Conservation (phyloP, 2,888 invertebrate genomes). For the Ceriagrion tenellum region DNA sequence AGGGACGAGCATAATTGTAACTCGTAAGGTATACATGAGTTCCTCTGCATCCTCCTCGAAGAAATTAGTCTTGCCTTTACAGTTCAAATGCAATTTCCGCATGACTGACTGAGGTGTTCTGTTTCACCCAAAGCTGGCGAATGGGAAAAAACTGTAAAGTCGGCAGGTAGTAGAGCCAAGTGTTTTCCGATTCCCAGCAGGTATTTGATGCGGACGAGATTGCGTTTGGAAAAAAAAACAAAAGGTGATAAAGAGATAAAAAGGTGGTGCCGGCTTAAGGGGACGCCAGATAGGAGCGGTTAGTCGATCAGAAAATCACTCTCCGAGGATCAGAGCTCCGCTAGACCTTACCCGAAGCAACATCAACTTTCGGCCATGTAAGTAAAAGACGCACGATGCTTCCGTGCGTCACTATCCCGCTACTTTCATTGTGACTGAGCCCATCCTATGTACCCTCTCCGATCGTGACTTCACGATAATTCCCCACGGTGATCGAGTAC, state of each 20-base stretch:
- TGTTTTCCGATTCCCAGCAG: background rate
- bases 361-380: background rate
- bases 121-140: background rate
- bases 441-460: too few relatives aligned
- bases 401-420: background rate
- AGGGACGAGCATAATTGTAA: too few relatives aligned
- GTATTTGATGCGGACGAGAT: background rate
- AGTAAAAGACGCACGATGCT: background rate
- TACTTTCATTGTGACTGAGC: too few relatives aligned
- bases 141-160: background rate
- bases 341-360: background rate
- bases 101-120: background rate
- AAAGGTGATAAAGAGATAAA: background rate
- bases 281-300: background rate
- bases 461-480: too few relatives aligned
- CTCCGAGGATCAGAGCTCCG: background rate
- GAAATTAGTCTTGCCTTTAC: background rate
- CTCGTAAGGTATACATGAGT: too few relatives aligned
- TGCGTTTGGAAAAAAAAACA: conserved; percentile 3
- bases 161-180: background rate
- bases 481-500: too few relatives aligned
- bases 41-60: background rate
- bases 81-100: background rate
- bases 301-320: background rate
- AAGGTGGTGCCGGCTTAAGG: background rate